Conservation (phyloP, 2,888 invertebrate species). For the Hypomecis punctinalis region DNA sequence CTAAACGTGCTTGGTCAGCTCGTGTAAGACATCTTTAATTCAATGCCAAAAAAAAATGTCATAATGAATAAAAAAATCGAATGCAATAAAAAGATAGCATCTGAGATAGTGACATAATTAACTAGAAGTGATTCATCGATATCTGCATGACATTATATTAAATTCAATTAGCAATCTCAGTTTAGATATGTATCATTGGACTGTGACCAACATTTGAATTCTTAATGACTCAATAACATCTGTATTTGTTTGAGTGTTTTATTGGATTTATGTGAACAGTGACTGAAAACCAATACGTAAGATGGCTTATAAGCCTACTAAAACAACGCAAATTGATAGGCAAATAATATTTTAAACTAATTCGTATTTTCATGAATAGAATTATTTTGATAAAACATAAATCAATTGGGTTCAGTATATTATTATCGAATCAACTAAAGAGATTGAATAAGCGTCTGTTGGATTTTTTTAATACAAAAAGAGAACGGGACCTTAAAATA, state of each 20-base stretch:
- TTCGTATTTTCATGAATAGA: no score
- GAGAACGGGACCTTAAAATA: constrained; percentile 51
- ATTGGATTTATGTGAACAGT: no score
- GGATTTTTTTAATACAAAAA: constrained; percentile 17
- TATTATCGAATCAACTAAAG: constrained; percentile 1
- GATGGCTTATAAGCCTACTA: no score
- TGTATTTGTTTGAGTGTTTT: constrained; percentile 5
- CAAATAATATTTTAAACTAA: not conserved
- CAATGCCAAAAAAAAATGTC: not conserved
- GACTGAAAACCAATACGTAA: no score
- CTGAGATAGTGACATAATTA: constrained; percentile 18
- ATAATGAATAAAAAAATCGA: not conserved
- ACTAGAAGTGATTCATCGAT: constrained; percentile 34
- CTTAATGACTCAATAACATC: constrained; percentile 24
- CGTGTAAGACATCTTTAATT: not conserved
- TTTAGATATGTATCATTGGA: constrained; percentile 39
- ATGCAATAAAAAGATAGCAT: constrained; percentile 12
- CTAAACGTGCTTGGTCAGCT: no score
- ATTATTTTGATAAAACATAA: not conserved
- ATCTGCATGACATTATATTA: constrained; percentile 31
- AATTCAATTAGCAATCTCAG: constrained; percentile 26
- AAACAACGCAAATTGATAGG: no score
- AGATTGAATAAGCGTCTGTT: not conserved
- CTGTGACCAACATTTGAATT: constrained; percentile 31
- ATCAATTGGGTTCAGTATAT: not conserved